phyloP scores from a whole-genome alignment of 2,113 vertebrate species.

The Monarcha castaneiventris region DNA sequence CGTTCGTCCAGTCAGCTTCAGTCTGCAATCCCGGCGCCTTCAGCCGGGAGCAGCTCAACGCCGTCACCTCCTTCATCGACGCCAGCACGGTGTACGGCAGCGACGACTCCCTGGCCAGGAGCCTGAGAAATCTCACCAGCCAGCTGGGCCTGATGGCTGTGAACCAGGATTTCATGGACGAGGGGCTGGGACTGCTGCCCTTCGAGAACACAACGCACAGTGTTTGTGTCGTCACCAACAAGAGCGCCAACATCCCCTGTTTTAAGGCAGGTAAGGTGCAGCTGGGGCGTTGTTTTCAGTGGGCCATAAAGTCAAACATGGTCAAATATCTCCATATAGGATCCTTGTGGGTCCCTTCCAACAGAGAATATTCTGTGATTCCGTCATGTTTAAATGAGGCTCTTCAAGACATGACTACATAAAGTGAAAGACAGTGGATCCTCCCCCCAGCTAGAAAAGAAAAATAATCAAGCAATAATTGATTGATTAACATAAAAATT shows the following conservation, averaged over 20 bases:
- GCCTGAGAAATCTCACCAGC: conserved; percentile 79
- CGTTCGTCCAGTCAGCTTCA: conserved; percentile 44
- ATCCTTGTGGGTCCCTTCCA: not conserved
- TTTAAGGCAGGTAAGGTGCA: conserved; percentile 69
- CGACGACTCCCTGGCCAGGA: conserved; percentile 65
- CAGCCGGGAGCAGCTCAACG: conserved; percentile 86
- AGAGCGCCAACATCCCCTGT: conserved; percentile 60
- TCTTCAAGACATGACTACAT: not conserved
- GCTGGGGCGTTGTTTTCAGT: not conserved
- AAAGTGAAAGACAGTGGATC: not conserved
- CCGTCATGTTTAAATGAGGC: not conserved
- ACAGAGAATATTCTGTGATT: not conserved
- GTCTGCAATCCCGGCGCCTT: not conserved
- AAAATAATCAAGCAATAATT: not conserved
- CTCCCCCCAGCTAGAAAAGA: not conserved
- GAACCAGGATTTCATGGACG: conserved; percentile 80
- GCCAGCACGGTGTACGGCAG: conserved; percentile 87
- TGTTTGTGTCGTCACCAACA: conserved; percentile 67
- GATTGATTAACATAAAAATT: not conserved
- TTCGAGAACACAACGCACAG: conserved; percentile 59
- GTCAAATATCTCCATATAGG: not conserved
- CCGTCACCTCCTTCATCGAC: conserved; percentile 85
- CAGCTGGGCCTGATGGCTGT: conserved; percentile 80
- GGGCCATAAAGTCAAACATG: not conserved
- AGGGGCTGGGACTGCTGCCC: conserved; percentile 76